Evolutionary conservation across 2,888 invertebrate genomes (phyloP), one percentile per base, ranked within the genome.

Genomic region (Yponomeuta evonymella): DNA sequence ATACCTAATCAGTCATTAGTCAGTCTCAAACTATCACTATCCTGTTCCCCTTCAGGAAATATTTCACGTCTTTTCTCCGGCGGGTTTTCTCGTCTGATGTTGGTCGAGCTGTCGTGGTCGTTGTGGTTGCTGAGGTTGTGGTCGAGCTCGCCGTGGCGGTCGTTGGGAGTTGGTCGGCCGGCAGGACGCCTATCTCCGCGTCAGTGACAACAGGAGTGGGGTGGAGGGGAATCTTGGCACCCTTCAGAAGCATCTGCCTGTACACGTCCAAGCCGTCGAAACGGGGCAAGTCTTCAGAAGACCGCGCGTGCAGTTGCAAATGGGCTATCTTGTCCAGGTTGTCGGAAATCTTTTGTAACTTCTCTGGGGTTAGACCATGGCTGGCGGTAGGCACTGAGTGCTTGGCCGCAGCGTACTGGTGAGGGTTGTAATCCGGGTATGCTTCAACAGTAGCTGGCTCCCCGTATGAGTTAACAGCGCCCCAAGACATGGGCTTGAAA

Each of bases 11-110:
- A 80, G 79, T 82, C 79, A 79, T 76, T 48, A 72, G 71, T 75
- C 73, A 73, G 74, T 75, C 74, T 91, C 90, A 90, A 81, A 89
- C 88, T 86, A 87, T 83, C 77, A 92, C 83, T 76, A 92, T 92
- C 85, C 80, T 90, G 88, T 92, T 92, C 75, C 92, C 92, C 73
- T 90, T 87, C 29, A 93, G 86, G 78, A 87, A 85, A 79, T 83
- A 92, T 79, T 87, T 90, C 75, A 86, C 79, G 76, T 90, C 91
- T 81, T 88, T 90, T 81, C 79, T 82, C 74, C 81, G 81, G 82
- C 65, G 82, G 81, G 67, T 80, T 78, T 67, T 82, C 82, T 80
- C 2, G 80, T 79, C 29, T 80, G 80, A 78, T 2, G 78, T 76
- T 1, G 82, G 78, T 1, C 84, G 79, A 5, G 81, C 76, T 1